A percentile compares a stretch with the other conserved stretches of the same genome.
Evolutionary conservation across 2,888 invertebrate species (phyloP).

Genomic region (Patella caerulea): DNA sequence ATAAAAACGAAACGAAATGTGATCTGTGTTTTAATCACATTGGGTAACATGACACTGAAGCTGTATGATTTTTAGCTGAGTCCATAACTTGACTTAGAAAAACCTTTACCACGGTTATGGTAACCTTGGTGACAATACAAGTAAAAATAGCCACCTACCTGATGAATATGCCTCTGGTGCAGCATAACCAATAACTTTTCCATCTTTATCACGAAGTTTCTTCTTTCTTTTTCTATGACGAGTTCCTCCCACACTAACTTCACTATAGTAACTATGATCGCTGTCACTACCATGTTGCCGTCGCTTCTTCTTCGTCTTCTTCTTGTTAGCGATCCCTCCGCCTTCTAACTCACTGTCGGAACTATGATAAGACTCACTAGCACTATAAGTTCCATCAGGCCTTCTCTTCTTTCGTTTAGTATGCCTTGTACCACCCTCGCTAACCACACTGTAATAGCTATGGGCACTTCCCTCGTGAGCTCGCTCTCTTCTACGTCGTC

Average conservation of each 20-base stretch:
- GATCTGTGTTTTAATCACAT: no score
- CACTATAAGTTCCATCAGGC: constrained; percentile 68
- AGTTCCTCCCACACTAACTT: constrained; percentile 67
- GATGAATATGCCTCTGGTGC: constrained; percentile 50
- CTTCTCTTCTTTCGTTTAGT: constrained; percentile 56
- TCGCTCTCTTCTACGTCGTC: constrained; percentile 63
- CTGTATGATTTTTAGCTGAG: no score
- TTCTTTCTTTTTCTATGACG: constrained; percentile 53
- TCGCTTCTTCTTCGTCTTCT: constrained; percentile 49
- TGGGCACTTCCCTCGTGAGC: constrained; percentile 67
- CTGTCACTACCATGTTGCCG: constrained; percentile 64
- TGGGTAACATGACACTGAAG: no score
- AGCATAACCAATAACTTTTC: constrained; percentile 66
- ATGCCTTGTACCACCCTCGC: constrained; percentile 68
- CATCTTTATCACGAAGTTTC: constrained; percentile 63
- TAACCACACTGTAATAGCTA: constrained; percentile 67
- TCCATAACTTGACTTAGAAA: no score
- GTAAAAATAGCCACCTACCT: constrained; percentile 15
- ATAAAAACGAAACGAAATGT: no score
- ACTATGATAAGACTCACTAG: constrained; percentile 67
- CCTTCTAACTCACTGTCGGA: constrained; percentile 57
- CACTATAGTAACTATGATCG: constrained; percentile 67
- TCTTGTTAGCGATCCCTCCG: constrained; percentile 52
- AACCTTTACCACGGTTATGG: no score
- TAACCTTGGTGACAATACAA: no score